Percentiles rank a stretch among this genome's conserved stretches.
These are phyloP conservation scores for Equus quagga DNA, from an alignment of 2,113 vertebrate genomes.

Conservation along the genomic window DNA sequence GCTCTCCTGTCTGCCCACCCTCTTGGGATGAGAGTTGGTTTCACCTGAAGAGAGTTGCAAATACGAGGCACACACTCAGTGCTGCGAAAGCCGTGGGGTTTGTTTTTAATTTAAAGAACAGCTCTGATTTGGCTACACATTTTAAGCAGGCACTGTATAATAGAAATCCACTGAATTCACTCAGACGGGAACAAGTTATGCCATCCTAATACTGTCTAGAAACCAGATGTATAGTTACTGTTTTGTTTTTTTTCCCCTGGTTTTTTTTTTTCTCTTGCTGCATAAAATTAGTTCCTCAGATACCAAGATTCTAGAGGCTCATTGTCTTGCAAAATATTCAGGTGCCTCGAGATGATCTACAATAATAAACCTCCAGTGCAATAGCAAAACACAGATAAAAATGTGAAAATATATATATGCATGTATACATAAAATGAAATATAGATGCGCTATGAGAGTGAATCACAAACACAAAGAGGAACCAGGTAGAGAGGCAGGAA, in stretches of 20 bases:
- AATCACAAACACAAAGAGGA: constrained; percentile 73
- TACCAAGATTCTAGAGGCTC: constrained; percentile 60
- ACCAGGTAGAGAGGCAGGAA: constrained; percentile 33
- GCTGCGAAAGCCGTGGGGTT: constrained; percentile 64
- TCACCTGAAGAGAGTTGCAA: constrained; percentile 75
- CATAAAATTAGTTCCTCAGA: constrained; percentile 73
- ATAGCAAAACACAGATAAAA: constrained; percentile 73
- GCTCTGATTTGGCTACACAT: constrained; percentile 71
- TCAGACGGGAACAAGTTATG: constrained; percentile 53
- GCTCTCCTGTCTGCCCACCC: constrained; percentile 66
- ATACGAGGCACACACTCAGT: not conserved
- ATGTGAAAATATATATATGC: constrained; percentile 59
- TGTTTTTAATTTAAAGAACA: constrained; percentile 78
- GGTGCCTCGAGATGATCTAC: constrained; percentile 42
- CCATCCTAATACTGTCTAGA: constrained; percentile 73
- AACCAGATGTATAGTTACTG: constrained; percentile 55
- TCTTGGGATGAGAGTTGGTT: constrained; percentile 76
- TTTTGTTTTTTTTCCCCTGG: constrained; percentile 59
- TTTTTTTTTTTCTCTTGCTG: not conserved
- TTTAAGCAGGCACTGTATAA: constrained; percentile 78
- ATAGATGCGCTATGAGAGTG: constrained; percentile 56
- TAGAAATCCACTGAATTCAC: constrained; percentile 67
- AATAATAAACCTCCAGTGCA: constrained; percentile 68
- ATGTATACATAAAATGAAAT: constrained; percentile 77
- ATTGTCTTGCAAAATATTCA: constrained; percentile 78